These are phyloP conservation scores for Polydrusus cervinus DNA, from an alignment of 2,888 invertebrate species.

Conservation along the genomic window DNA sequence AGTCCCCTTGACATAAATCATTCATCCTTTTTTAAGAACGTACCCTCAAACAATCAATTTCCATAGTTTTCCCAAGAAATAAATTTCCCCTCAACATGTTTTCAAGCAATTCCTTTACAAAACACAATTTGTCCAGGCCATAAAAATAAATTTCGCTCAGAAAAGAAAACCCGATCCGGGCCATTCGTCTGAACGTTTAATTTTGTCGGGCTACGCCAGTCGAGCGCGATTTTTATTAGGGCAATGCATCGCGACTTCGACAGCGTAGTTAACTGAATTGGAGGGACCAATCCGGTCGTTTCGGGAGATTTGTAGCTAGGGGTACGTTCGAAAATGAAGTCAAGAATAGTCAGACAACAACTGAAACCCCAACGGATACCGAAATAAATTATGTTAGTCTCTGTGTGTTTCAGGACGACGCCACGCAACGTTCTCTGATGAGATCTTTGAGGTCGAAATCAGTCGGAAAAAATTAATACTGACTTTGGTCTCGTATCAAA, in stretches of 20 bases:
- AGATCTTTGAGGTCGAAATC: too few relatives aligned
- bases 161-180: conserved; percentile 40
- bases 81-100: conserved; percentile 50
- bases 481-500: too few relatives aligned
- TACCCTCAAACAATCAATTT: conserved; percentile 33
- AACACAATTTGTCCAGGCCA: conserved; percentile 45
- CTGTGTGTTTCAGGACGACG: too few relatives aligned
- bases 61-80: conserved; percentile 39
- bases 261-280: conserved; percentile 52
- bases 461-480: too few relatives aligned
- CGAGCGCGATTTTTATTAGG: conserved; percentile 43
- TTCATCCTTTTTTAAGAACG: too few relatives aligned
- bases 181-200: conserved; percentile 42
- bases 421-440: too few relatives aligned
- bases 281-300: conserved; percentile 35
- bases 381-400: too few relatives aligned
- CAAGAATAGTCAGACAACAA: background rate
- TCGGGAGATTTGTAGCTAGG: conserved; percentile 31
- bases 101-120: conserved; percentile 50
- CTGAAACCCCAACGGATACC: too few relatives aligned
- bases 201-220: conserved; percentile 32
- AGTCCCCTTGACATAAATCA: too few relatives aligned
- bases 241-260: conserved; percentile 49
- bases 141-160: conserved; percentile 49
- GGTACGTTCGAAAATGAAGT: conserved; percentile 13